Conservation (phyloP, 2,797 vertebrate genomes). For the Rhabdomys pumilio region DNA sequence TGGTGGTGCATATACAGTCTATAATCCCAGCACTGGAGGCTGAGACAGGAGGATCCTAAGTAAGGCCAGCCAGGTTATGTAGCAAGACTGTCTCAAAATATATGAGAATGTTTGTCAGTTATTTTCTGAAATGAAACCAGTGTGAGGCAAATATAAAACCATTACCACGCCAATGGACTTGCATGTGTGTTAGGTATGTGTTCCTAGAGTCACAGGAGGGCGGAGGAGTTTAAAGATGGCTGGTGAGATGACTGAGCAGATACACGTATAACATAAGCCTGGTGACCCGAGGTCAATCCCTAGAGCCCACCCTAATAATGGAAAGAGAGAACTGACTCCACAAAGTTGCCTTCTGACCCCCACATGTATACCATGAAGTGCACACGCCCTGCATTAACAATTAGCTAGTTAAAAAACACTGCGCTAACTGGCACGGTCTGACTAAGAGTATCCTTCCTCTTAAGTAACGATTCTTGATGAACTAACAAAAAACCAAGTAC, state of each 20-base stretch:
- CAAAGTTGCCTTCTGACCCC: neutral
- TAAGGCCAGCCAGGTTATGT: neutral
- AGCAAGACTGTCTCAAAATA: neutral
- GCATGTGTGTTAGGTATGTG: neutral
- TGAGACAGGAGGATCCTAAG: neutral
- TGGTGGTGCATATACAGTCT: too few species aligned
- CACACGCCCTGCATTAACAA: neutral
- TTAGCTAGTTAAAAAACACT: neutral
- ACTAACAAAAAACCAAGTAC: neutral
- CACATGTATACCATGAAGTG: neutral
- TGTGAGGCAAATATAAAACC: neutral
- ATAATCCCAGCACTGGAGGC: neutral
- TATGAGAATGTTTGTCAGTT: neutral
- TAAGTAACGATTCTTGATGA: neutral
- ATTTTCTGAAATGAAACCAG: slow-evolving; percentile 32
- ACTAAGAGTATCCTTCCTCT: neutral
- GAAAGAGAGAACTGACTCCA: neutral
- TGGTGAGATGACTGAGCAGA: neutral
- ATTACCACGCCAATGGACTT: neutral
- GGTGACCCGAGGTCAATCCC: neutral
- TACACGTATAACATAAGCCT: neutral
- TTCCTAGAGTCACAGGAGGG: neutral
- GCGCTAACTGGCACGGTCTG: neutral
- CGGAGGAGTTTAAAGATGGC: neutral
- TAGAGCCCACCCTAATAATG: neutral